Evolutionary conservation across 2,797 vertebrate species (phyloP), one percentile per base, ranked within the genome.

Genomic region (Notolabrus celidotus): DNA sequence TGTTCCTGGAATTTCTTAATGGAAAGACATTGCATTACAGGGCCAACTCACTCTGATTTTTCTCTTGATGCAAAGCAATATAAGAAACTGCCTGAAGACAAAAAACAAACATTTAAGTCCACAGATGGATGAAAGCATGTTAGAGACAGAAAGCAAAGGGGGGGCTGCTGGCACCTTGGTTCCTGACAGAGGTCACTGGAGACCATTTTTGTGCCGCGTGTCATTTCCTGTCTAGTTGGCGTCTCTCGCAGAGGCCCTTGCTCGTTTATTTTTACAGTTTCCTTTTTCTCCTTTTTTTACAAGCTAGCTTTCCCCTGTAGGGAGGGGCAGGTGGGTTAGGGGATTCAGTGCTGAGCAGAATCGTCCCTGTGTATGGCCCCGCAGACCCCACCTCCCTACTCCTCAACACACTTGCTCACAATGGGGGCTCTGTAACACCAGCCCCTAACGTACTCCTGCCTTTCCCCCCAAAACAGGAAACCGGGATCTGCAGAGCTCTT

Each of bases 201-300:
- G 90, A 85, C 86, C 91, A 87, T 94, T 94, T 93, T 92, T 92
- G 87, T 90, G 84, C 83, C n/a, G 78, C 85, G 73, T 94, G 92
- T 92, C 91, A 93, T 93, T 94, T 95, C 93, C 94, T 94, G 92
- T 94, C 92, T 93, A 83, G 84, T 87, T 88, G 90, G 82, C 78
- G 78, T 88, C 84, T 84, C 86, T 82, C 52, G 79, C 78, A 77
- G 85, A 92, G 91, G 86, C 89, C 82, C 85, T 89, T 64, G 88
- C 91, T 94, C 89, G 84, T 95, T 94, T 94, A 94, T 94, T 95
- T 94, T 94, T 93, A 94, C 90, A 86, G 90, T 94, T 95, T 95
- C 94, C 93, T 91, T 92, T 94, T 87, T 92, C 80, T 86, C 43
- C 9, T 62, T 87, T 89, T 87, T 88, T 89, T 84, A 81, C 82